phyloP scores from a whole-genome alignment of 2,888 invertebrate genomes.

The Iselma pallidipennis region DNA sequence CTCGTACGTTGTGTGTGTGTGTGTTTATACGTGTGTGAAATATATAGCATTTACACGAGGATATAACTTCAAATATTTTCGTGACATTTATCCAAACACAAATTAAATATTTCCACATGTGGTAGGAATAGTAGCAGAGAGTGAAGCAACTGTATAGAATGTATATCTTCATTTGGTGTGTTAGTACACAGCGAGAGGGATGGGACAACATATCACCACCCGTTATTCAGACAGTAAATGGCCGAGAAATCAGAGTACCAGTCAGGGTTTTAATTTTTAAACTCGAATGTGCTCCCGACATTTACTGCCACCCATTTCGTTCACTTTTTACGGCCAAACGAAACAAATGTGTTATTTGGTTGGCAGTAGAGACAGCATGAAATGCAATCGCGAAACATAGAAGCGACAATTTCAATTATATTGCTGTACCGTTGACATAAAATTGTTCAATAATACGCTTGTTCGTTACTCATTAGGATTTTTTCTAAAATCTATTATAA shows the following conservation, averaged over 20 bases:
- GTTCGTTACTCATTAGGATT: neutral
- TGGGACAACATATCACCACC: slow-evolving; percentile 24
- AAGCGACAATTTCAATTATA: slow-evolving; percentile 34
- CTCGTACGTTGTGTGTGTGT: neutral
- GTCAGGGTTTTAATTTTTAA: slow-evolving; percentile 54
- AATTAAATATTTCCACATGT: slow-evolving; percentile 53
- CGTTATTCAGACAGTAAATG: slow-evolving; percentile 53
- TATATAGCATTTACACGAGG: slow-evolving; percentile 27
- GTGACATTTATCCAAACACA: slow-evolving; percentile 46
- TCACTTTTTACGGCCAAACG: slow-evolving; percentile 49
- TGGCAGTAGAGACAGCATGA: slow-evolving; percentile 38
- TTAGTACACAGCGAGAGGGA: slow-evolving; percentile 28
- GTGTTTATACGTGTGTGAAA: slow-evolving; percentile 25
- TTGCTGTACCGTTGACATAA: slow-evolving; percentile 5
- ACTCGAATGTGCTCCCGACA: slow-evolving; percentile 54
- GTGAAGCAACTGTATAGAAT: slow-evolving; percentile 16
- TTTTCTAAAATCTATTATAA: neutral
- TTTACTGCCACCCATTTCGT: slow-evolving; percentile 51
- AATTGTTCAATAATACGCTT: slow-evolving; percentile 2
- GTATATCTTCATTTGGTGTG: slow-evolving; percentile 52
- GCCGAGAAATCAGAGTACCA: slow-evolving; percentile 54
- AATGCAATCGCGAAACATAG: slow-evolving; percentile 39
- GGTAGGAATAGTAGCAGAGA: slow-evolving; percentile 46
- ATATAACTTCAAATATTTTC: slow-evolving; percentile 45
- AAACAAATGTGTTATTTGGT: slow-evolving; percentile 46